Evolutionary conservation across 2,888 invertebrate species (phyloP), one percentile per base, ranked within the genome.

Genomic region (Yponomeuta sedellus): DNA sequence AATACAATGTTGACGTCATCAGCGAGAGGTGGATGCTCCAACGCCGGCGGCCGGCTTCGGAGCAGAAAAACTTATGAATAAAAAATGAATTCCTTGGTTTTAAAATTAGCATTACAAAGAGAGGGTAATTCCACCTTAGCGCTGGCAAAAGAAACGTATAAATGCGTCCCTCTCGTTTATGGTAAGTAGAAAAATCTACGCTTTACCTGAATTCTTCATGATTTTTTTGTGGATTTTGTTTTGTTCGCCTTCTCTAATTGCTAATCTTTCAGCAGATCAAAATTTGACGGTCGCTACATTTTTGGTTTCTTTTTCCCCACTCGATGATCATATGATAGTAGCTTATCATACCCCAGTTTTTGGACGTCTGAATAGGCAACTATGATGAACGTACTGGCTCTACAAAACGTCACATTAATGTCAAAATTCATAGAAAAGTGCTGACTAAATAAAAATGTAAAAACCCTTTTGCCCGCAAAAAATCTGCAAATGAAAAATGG

Each of bases 41-140:
- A 83, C 77, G 81, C 85, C 86, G 85, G 87, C 85, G 85, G 88
- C 81, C 82, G 81, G 84, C 86, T 87, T 84, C 81, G 81, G 83
- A 86, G 84, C 86, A 86, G 86, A 88, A 89, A 89, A 89, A 88
- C 88, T 89, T 89, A 89, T 89, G 90, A 91, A 91, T 91, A 90
- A 89, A 89, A 88, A 88, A 90, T 89, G 89, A 89, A 90, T 87
- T 86, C 88, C 88, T 87, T 87, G 86, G 89, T 88, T 88, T 88
- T 87, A 85, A 90, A 89, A 90, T 90, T 90, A 88, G 88, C 89
- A 89, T 90, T 80, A 88, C 89, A 89, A 88, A 89, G 88, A 85
- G 81, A 85, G 85, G 87, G 88, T 86, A 88, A 89, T 89, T 89
- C 82, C 88, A 88, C 87, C 87, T 87, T 85, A 78, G 82, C 85